These are phyloP conservation scores for Dinoponera quadriceps DNA, from an alignment of 1,140 invertebrate species.

Conservation along the genomic window DNA sequence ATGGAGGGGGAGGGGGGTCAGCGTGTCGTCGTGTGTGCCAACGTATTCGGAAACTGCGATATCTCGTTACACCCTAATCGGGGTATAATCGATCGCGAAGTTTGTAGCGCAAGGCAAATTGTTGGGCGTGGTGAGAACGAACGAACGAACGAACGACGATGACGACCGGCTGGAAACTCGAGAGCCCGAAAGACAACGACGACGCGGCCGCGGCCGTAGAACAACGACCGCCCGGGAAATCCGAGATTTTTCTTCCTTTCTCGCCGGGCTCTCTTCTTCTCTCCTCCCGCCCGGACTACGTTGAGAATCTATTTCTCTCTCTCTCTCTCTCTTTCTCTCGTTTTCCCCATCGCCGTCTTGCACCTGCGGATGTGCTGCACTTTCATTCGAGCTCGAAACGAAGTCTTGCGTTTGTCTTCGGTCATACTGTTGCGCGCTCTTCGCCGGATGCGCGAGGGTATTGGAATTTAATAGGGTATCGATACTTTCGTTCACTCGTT, in stretches of 20 bases:
- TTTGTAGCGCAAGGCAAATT: slow-evolving; percentile 76
- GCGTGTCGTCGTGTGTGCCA: slow-evolving; percentile 43
- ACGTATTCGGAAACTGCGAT: slow-evolving; percentile 62
- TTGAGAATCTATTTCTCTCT: too few relatives aligned
- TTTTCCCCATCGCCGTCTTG: slow-evolving; percentile 50
- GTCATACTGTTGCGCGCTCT: slow-evolving; percentile 17
- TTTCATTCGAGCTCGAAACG: background rate
- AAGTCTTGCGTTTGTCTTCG: slow-evolving; percentile 26
- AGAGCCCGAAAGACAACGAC: slow-evolving; percentile 72
- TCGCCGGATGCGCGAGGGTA: background rate
- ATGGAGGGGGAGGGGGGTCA: slow-evolving; percentile 43
- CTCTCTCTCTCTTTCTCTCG: slow-evolving; percentile 62
- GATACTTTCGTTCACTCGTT: background rate
- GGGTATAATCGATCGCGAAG: slow-evolving; percentile 75
- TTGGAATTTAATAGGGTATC: slow-evolving; percentile 1
- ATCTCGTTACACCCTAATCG: slow-evolving; percentile 81
- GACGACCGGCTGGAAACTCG: slow-evolving; percentile 76
- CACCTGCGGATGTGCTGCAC: background rate
- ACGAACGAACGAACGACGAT: too few relatives aligned
- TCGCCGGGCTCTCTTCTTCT: slow-evolving; percentile 43
- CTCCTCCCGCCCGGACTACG: background rate
- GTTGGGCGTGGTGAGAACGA: slow-evolving; percentile 74
- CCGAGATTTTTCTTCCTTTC: slow-evolving; percentile 78
- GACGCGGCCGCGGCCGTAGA: slow-evolving; percentile 39
- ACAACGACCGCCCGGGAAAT: slow-evolving; percentile 68